phyloP scores from a whole-genome alignment of 2,113 vertebrate genomes.

The Rhabdornis inornatus region DNA sequence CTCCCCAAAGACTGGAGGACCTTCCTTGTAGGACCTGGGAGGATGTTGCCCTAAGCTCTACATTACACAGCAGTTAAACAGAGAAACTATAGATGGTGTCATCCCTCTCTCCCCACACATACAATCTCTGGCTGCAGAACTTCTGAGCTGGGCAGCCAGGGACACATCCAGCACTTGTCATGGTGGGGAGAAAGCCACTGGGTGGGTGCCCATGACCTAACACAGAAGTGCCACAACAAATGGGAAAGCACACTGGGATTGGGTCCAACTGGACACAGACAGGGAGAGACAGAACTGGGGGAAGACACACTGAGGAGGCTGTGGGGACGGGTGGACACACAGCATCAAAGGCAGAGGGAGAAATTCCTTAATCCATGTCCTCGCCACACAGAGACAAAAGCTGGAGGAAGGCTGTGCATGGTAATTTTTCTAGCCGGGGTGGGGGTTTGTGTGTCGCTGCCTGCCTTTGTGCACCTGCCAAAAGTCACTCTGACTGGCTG shows the following conservation, averaged over 20 bases:
- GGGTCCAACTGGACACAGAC: neutral
- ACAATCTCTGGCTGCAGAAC: neutral
- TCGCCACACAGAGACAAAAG: slow-evolving; percentile 24
- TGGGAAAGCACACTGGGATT: neutral
- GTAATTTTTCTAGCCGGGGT: neutral
- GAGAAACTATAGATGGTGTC: neutral
- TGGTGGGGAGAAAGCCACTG: neutral
- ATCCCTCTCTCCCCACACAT: neutral
- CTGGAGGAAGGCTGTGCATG: neutral
- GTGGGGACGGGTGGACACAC: neutral
- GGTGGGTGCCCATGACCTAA: fast-evolving
- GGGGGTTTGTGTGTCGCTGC: neutral
- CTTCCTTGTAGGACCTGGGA: neutral
- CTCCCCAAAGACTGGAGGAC: neutral
- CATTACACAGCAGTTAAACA: neutral
- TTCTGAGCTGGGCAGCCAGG: neutral
- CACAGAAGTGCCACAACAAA: neutral
- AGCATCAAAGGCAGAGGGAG: slow-evolving; percentile 33
- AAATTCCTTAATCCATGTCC: slow-evolving; percentile 13
- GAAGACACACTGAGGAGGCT: neutral
- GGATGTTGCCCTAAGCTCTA: neutral
- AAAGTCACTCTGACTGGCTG: slow-evolving; percentile 31
- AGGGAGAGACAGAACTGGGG: neutral
- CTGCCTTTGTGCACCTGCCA: slow-evolving; percentile 66
- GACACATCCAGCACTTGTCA: neutral